These are phyloP conservation scores for Brachionus sp. DNA, from an alignment of 1,140 invertebrate species.

Conservation along the genomic window DNA sequence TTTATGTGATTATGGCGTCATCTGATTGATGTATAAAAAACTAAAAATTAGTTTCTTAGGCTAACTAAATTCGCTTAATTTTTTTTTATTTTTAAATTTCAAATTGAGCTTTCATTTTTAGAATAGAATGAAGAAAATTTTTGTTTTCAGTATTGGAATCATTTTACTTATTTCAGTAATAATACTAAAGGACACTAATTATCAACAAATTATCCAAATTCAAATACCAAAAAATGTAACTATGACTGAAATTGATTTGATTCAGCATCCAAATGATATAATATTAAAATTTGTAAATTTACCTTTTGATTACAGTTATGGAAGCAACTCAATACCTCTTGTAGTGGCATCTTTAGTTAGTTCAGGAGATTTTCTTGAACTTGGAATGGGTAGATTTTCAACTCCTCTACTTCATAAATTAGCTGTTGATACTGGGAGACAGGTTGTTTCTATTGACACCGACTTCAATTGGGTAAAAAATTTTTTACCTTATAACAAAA, in stretches of 20 bases:
- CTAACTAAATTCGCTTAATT: too few relatives aligned
- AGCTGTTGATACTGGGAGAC: neutral
- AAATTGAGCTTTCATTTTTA: too few relatives aligned
- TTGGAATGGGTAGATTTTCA: constrained; percentile 19
- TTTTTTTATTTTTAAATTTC: too few relatives aligned
- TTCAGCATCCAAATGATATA: neutral
- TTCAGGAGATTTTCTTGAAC: neutral
- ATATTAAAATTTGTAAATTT: constrained; percentile 4
- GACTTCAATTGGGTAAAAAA: constrained; percentile 16
- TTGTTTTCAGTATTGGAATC: too few relatives aligned
- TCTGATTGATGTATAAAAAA: too few relatives aligned
- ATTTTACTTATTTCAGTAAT: too few relatives aligned
- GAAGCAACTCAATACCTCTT: constrained; percentile 1
- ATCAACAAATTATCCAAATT: too few relatives aligned
- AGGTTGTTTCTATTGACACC: constrained; percentile 14
- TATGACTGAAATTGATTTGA: neutral
- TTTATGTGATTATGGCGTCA: too few relatives aligned
- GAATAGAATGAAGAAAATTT: too few relatives aligned
- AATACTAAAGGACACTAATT: too few relatives aligned
- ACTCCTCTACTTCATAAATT: constrained; percentile 15
- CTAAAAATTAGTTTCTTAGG: too few relatives aligned
- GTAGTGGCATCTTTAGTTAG: neutral
- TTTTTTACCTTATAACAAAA: constrained; percentile 23
- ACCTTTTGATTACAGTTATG: constrained; percentile 14
- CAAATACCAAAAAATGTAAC: neutral